Base-by-base conservation (phyloP, 64 coral and sea anemone genomes). In the Montipora efflorescens region DNA sequence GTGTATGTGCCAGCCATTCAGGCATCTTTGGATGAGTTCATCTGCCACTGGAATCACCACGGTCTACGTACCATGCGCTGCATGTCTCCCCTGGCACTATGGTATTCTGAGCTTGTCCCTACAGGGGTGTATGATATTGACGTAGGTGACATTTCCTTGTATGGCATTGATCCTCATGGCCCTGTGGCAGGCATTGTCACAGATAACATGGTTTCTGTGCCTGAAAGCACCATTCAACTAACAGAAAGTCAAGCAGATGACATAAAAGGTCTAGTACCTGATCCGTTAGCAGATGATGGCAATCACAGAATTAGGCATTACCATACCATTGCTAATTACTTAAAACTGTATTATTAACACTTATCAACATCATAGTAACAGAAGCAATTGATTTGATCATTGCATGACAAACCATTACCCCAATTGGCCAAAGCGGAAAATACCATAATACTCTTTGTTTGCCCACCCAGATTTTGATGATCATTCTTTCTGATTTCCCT, bases 91-190 rank as follows among this genome's bases (percentile, higher is more conserved):
- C 76, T 90, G 76, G 75, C 76, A 90, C 55, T 90, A 6, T 90
- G 88, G 76, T 90, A 90, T 25, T 90, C 88, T 55, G 88, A 51
- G 53, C 7, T 90, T 75, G 75, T 79, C 50, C 23, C 51, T 52
- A 36, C 71, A 79, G 74, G 75, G 44, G 88, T 90, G 76, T 75
- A 19, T 57, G 3, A 77, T 46, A 77, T 89, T 59, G 52, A 55
- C 52, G 9, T 55, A 55, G 52, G 52, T 55, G 9, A 91, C 50
- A 47, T 83, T 73, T 71, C 78, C 20, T 36, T 83, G 16, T 82
- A 83, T 82, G 90, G 90, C 59, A 82, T 91, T 81, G 90, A 91
- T 59, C 90, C 90, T 18, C 5, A 75, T 83, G 90, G 90, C 18
- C 90, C 90, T 8, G 78, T 91, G 22, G 7, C 78, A 48, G 59